These are phyloP conservation scores for Eleginops maclovinus DNA, from an alignment of 2,113 vertebrate genomes.

Conservation along the genomic window DNA sequence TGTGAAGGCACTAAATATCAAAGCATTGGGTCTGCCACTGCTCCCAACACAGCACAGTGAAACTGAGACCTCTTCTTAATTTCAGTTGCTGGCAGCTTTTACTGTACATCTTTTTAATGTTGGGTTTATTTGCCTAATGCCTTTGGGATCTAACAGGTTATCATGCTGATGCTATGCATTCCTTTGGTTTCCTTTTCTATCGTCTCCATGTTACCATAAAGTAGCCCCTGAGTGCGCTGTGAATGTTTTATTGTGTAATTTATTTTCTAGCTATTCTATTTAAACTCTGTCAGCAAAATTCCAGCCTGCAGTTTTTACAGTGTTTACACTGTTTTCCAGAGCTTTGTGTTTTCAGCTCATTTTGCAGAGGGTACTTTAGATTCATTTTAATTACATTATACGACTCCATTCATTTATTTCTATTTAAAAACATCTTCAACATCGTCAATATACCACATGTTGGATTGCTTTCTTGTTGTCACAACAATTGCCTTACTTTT, in stretches of 20 bases:
- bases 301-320: constrained; percentile 46
- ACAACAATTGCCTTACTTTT: too few species aligned
- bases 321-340: constrained; percentile 14
- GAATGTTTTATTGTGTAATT: constrained; percentile 53
- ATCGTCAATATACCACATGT: not conserved
- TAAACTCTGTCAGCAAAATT: constrained; percentile 38
- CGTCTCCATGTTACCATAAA: constrained; percentile 39
- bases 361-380: constrained; percentile 25
- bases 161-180: not conserved
- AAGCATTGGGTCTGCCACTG: constrained; percentile 18
- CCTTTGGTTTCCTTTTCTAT: constrained; percentile 30
- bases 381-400: not conserved
- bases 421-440: constrained; percentile 3
- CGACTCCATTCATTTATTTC: constrained; percentile 4
- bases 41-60: constrained; percentile 17
- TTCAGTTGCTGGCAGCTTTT: constrained; percentile 28
- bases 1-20: constrained; percentile 46
- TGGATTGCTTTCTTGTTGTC: not conserved
- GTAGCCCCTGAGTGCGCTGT: constrained; percentile 26
- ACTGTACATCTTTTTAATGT: not conserved
- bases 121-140: constrained; percentile 7
- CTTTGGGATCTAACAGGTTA: constrained; percentile 34
- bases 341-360: constrained; percentile 18
- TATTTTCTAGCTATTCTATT: constrained; percentile 44
- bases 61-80: constrained; percentile 34